Conservation (phyloP, 2,113 vertebrate genomes). For the Pteronura brasiliensis region DNA sequence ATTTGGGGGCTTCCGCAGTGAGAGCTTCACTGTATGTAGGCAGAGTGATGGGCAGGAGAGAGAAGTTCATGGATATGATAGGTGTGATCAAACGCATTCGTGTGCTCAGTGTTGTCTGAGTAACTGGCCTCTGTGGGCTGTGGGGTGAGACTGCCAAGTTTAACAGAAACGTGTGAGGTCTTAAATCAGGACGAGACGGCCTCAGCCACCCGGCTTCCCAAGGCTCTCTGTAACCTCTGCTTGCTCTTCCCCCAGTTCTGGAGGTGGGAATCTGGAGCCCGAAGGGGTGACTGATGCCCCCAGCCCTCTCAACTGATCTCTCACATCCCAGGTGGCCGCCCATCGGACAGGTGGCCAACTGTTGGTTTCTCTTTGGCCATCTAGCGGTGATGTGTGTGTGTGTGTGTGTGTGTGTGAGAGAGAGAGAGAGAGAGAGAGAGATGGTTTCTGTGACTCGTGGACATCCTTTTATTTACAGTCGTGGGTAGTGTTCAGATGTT, state of each 20-base stretch:
- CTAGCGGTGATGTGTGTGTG: not conserved
- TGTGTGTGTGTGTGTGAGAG: not conserved
- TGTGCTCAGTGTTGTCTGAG: not conserved
- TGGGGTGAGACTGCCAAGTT: not conserved
- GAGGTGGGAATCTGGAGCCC: not conserved
- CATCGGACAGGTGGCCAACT: not conserved
- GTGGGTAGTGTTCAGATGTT: not conserved
- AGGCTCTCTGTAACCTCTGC: not conserved
- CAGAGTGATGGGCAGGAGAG: not conserved
- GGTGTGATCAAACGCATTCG: not conserved
- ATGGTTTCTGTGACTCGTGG: not conserved
- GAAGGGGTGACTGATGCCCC: not conserved
- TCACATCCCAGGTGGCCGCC: not conserved
- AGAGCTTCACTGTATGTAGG: not conserved
- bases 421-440: too few species aligned
- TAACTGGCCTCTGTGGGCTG: not conserved
- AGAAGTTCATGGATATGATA: accelerated
- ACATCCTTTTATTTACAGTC: not conserved
- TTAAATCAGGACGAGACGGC: not conserved
- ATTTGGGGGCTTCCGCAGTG: not conserved
- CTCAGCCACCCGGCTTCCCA: not conserved
- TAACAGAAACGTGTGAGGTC: not conserved
- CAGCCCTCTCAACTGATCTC: not conserved
- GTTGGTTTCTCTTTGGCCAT: not conserved
- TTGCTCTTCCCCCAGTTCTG: not conserved